Base-by-base conservation (phyloP, 2,797 vertebrate genomes). In the Cossypha niveicapilla region DNA sequence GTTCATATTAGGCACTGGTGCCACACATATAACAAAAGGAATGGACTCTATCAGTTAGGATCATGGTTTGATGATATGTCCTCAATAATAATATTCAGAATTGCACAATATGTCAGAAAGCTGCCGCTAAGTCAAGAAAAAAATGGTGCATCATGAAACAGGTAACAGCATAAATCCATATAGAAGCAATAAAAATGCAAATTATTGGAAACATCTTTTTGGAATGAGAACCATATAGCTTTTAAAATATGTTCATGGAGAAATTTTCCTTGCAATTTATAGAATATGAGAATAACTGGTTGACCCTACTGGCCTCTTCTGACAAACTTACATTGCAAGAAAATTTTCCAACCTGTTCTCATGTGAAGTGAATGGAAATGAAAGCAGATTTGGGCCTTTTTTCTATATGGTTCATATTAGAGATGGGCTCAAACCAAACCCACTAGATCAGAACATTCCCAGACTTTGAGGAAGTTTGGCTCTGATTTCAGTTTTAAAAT, bases 401-500 rank as follows among this genome's bases (percentile, higher is more conserved):
- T 73, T 86, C 78, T 93, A 60, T 90, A 85, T 93, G 92, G 92
- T 93, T 96, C 78, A 14, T 80, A 93, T 95, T 94, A 95, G 75
- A 88, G 72, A 90, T 0, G 58, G 78, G 65, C 81, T 96, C 7
- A 30, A 95, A 96, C 72, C 75, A 95, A 95, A 92, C 88, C 86
- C 86, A 93, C 86, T 95, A 91, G 87, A 95, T 95, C 94, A 96
- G 95, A 96, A 95, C 95, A 96, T 96, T 95, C 95, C 94, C 91
- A 95, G 93, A 95, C 93, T 95, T 96, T 96, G 96, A 96, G 93
- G 91, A 96, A 94, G 95, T 95, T 95, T 95, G 95, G 93, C 94
- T 96, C 75, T 90, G 54, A 95, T 91, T 91, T 94, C 78, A 86
- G 86, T 91, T 95, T 91, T 91, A 86, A 96, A 95, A 93, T 95